Conservation (phyloP, 2,888 invertebrate species). For the Oscheius sp. region DNA sequence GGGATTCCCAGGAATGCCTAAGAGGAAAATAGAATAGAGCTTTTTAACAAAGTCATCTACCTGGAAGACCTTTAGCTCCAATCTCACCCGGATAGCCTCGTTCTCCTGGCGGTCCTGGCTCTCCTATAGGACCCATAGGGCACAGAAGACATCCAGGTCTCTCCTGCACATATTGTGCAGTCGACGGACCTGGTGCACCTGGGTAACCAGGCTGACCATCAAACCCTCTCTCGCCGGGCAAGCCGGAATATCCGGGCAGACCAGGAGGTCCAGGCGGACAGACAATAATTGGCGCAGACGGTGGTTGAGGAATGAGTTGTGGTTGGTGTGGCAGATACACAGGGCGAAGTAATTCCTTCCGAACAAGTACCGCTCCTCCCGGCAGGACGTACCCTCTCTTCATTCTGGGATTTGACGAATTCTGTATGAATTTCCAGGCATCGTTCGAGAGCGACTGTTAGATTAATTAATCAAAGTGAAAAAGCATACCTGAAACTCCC, state of each 20-base stretch:
- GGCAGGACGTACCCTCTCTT: no score
- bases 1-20: neutral
- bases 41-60: neutral
- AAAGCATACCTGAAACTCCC: no score
- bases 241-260: constrained; percentile 72
- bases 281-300: neutral
- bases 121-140: constrained; percentile 1
- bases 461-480: no score
- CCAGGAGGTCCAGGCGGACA: constrained; percentile 75
- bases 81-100: neutral
- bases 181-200: constrained; percentile 74
- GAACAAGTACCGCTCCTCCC: no score
- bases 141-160: constrained; percentile 77
- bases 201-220: constrained; percentile 79
- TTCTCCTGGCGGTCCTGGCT: neutral
- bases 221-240: constrained; percentile 74
- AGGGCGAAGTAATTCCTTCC: no score
- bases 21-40: neutral
- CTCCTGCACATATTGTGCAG: constrained; percentile 53
- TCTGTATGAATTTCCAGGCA: no score
- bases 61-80: neutral
- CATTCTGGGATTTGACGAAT: no score
- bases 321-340: no score
- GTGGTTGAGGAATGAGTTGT: no score
- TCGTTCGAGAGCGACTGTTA: no score